phyloP scores from a whole-genome alignment of 1,140 invertebrate genomes.

The Lerema accius region DNA sequence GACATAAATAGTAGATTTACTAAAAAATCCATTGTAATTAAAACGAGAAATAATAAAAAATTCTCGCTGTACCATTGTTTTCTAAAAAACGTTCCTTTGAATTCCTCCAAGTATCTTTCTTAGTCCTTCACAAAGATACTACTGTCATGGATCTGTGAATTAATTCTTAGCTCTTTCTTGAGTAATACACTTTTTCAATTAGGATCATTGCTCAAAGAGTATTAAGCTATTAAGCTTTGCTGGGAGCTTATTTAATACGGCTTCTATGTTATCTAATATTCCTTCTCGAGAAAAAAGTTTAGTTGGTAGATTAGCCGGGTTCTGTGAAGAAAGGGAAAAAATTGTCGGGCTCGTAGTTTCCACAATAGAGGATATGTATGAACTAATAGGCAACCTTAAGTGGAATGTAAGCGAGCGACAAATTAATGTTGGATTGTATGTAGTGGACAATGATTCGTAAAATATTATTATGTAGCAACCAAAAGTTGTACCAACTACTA shows the following conservation, averaged over 20 bases:
- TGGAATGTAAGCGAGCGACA: too few species aligned
- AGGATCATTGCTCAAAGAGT: conserved; percentile 28
- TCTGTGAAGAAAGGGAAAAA: too few species aligned
- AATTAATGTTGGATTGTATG: too few species aligned
- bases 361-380: too few species aligned
- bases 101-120: conserved; percentile 17
- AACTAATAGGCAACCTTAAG: too few species aligned
- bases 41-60: background rate
- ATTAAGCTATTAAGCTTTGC: conserved; percentile 25
- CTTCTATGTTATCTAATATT: background rate
- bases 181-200: conserved; percentile 27
- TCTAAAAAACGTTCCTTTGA: conserved; percentile 2
- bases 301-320: too few species aligned
- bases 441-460: too few species aligned
- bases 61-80: background rate
- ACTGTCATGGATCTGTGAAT: conserved; percentile 22
- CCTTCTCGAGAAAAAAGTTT: too few species aligned
- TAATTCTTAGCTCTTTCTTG: conserved; percentile 23
- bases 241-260: conserved; percentile 21
- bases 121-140: conserved; percentile 17
- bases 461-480: too few species aligned
- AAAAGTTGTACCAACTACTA: too few species aligned
- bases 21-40: background rate
- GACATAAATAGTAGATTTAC: too few species aligned
- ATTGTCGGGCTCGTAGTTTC: too few species aligned